These are phyloP conservation scores for Eupsittula cactorum DNA, from an alignment of 2,113 vertebrate species.

Conservation along the genomic window DNA sequence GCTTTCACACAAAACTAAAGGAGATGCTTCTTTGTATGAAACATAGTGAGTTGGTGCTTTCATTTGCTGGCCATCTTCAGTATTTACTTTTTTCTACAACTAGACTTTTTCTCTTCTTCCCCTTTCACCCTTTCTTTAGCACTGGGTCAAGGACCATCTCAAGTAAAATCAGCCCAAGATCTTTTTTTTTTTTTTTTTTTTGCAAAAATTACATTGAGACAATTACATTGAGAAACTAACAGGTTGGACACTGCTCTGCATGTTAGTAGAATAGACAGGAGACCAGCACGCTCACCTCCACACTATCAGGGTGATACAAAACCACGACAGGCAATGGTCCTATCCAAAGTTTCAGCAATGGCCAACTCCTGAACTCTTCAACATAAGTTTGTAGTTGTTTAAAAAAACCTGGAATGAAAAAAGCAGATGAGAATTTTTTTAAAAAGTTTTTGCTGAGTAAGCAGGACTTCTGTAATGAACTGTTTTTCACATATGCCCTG, in stretches of 20 bases:
- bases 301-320: constrained; percentile 82
- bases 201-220: not conserved
- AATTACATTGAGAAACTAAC: not conserved
- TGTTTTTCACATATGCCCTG: not conserved
- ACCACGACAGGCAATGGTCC: constrained; percentile 82
- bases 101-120: not conserved
- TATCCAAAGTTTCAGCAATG: constrained; percentile 88
- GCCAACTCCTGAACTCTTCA: constrained; percentile 42
- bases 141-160: not conserved
- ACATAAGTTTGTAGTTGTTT: constrained; percentile 72
- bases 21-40: not conserved
- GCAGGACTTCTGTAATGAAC: not conserved
- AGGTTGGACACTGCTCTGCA: not conserved
- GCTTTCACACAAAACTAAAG: not conserved
- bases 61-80: not conserved
- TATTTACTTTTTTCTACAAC: not conserved
- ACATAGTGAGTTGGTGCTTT: not conserved
- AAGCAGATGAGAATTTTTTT: not conserved
- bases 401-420: constrained; percentile 85
- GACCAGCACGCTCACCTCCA: constrained; percentile 81
- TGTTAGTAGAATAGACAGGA: not conserved
- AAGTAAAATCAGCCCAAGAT: not conserved
- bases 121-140: not conserved
- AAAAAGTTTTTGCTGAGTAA: not conserved
- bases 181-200: not conserved